Conservation (phyloP, 2,888 invertebrate species). For the Sylvicola cinctus region DNA sequence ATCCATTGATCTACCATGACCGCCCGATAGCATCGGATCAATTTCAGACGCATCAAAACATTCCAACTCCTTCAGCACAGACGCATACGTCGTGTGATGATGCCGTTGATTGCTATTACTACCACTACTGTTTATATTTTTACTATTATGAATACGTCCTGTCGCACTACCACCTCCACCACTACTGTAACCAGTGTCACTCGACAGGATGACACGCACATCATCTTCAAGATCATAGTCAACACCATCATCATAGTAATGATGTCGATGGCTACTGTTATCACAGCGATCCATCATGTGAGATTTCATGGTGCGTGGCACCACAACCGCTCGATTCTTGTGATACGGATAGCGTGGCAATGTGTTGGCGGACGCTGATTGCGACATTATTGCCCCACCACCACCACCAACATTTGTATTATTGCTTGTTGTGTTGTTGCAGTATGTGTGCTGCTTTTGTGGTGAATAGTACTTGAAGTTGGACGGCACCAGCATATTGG, state of each 20-base stretch:
- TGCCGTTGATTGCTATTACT: conserved; percentile 3
- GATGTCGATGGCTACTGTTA: neutral
- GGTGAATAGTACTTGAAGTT: conserved; percentile 26
- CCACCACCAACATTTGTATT: too few species aligned
- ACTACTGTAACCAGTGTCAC: conserved; percentile 7
- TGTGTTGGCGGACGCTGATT: too few species aligned
- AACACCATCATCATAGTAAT: neutral
- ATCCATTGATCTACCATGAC: too few species aligned
- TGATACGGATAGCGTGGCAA: conserved; percentile 22
- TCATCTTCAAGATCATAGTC: neutral
- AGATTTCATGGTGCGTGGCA: conserved; percentile 10
- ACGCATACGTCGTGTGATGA: conserved; percentile 2
- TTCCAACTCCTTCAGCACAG: neutral
- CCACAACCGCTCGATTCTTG: conserved; percentile 21
- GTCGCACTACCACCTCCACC: conserved; percentile 12
- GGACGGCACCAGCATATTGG: conserved; percentile 20
- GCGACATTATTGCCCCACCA: too few species aligned
- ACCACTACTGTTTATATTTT: conserved; percentile 18
- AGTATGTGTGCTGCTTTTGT: conserved; percentile 15
- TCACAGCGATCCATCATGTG: neutral
- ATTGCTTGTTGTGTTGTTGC: conserved; percentile 16
- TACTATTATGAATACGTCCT: conserved; percentile 5
- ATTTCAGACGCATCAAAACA: conserved; percentile 2
- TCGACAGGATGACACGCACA: too few species aligned
- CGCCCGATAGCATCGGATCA: conserved; percentile 7